phyloP scores from a whole-genome alignment of 1,140 invertebrate species.

The Drosophila nasuta region DNA sequence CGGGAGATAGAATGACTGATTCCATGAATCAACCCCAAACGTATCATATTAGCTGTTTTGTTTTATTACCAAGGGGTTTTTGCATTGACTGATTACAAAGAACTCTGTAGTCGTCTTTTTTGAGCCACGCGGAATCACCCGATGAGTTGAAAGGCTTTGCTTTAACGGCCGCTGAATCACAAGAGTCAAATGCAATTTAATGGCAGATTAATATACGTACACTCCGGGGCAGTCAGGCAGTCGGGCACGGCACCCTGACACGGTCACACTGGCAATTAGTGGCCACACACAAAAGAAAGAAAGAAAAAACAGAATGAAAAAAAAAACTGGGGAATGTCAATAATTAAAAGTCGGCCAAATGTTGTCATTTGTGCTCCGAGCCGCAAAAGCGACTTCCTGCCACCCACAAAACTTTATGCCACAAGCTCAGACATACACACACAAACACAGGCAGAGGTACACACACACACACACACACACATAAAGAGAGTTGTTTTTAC shows the following conservation, averaged over 20 bases:
- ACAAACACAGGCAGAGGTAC: constrained; percentile 33
- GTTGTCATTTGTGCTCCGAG: constrained; percentile 66
- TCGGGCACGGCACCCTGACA: neutral
- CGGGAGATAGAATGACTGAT: neutral
- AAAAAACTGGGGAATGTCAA: constrained; percentile 63
- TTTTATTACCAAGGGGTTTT: neutral
- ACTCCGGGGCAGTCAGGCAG: neutral
- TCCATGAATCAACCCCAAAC: neutral
- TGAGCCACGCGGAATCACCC: neutral
- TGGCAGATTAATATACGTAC: constrained; percentile 1
- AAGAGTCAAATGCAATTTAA: constrained; percentile 25
- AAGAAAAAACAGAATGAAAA: constrained; percentile 11
- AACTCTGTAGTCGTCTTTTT: neutral
- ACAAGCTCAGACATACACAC: constrained; percentile 4
- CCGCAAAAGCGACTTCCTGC: constrained; percentile 35
- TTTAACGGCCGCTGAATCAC: constrained; percentile 9
- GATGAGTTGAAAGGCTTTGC: neutral
- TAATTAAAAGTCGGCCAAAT: constrained; percentile 82
- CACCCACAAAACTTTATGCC: constrained; percentile 32
- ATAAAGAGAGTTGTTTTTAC: constrained; percentile 10
- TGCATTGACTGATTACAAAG: constrained; percentile 4
- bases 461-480: constrained; percentile 19
- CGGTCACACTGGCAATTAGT: constrained; percentile 48
- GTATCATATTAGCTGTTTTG: constrained; percentile 3
- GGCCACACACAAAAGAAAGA: constrained; percentile 38